Evolutionary conservation across 2,113 vertebrate genomes (phyloP), one percentile per base, ranked within the genome.

Genomic region (Hystrix brachyura): DNA sequence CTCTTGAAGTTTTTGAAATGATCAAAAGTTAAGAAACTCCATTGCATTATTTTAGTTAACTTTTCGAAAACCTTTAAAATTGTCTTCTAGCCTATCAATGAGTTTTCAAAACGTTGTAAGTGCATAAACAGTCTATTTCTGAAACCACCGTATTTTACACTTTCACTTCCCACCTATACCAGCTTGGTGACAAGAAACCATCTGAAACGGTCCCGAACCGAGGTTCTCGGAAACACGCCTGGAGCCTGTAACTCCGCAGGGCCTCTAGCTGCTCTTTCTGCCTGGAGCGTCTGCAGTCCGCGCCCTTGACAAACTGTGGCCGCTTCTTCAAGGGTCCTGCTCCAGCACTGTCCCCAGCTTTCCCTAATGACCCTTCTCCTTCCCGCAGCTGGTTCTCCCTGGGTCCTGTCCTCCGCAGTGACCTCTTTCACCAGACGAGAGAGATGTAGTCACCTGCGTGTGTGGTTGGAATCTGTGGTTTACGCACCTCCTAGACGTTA

Each of bases 91-190:
- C 71, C 27, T 69, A 78, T 62, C 9, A 72, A 84, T 48, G 62
- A 64, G 14, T 88, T 91, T 76, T 76, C 64, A 84, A 55, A 64
- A 53, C 69, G 19, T 64, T 62, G 83, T 51, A 48, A 80, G 78
- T 65, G 32, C 43, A 81, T 78, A 71, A 87, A 93, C 53, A 48
- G 59, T 60, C 43, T 51, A 53, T 88, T 86, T 94, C 65, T 88
- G 92, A 97, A 95, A 95, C 95, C 65, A 59, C 94, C 4, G 14
- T 81, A 59, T 43, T 88, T 60, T 53, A 81, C 82, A 93, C 94
- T 92, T 97, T 96, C 92, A 91, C 94, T 95, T 97, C 90, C 87
- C 67, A 72, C 78, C 59, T 21, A 53, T 1, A 62, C 19, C 57
- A 43, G 34, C 46, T 72, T 2, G 0, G 51, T 69, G 64, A 89